Evolutionary conservation across 1,140 invertebrate species (phyloP), one percentile per base, ranked within the genome.

Genomic region (Camponotus pennsylvanicus): DNA sequence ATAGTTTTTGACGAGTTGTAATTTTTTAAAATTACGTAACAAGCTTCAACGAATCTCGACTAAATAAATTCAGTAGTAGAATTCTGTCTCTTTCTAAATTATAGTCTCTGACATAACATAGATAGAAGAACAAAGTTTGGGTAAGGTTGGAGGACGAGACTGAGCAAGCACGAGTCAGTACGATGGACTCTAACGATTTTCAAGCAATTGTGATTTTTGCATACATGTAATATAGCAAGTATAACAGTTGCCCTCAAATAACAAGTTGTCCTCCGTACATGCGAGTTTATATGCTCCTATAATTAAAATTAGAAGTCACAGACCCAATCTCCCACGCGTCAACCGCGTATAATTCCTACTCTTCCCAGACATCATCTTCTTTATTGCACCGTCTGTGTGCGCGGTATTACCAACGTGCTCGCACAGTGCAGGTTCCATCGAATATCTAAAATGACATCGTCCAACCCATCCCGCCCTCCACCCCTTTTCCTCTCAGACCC

Each of bases 381-480:
- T 83, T 75, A 75, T 83, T 83, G 79, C 79, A 63, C 69, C 79
- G 79, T 61, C 67, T 75, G 78, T 75, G 79, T 63, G 69, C 32
- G 69, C 55, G 34, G 69, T 61, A 75, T 59, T 73, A 82, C 69
- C 79, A 83, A 75, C 69, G 69, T 83, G 69, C 55, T 83, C 79
- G 79, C 69, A 83, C 79, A 75, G 79, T 75, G 79, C 79, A 83
- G 69, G 69, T 83, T 83, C 79, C 69, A 83, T 83, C 79, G 79
- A 83, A 83, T 83, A 83, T 83, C 79, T 83, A 83, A 83, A 83
- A 83, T 83, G 79, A 83, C 79, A 83, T 83, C 79, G 79, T 83
- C 79, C 79, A 49, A 83, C 79, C 79, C 79, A 61, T 45, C 64
- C 15, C 45, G 57, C 64, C 63, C 13, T 6, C 8, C 32, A 13